These are phyloP conservation scores for Leptarthrus brevirostris DNA, from an alignment of 2,888 invertebrate genomes.

Conservation along the genomic window DNA sequence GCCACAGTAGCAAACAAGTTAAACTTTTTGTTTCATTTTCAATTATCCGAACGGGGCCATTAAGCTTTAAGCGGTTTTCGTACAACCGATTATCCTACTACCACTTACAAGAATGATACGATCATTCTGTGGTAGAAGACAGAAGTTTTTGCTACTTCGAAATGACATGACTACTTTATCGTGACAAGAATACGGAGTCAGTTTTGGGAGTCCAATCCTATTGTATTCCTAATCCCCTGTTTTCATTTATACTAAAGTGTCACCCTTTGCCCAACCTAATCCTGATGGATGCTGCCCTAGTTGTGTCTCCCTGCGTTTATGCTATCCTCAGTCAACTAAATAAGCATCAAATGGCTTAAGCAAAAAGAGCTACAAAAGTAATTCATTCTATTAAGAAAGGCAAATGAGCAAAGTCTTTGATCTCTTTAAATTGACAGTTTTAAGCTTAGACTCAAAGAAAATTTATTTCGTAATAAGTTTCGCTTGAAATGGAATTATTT, in stretches of 20 bases:
- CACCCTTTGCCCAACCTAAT: constrained; percentile 48
- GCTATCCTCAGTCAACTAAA: constrained; percentile 38
- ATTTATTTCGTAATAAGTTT: too few relatives aligned
- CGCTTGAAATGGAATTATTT: too few relatives aligned
- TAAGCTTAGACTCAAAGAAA: neutral
- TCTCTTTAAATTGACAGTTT: constrained; percentile 29
- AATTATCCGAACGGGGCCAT: constrained; percentile 8
- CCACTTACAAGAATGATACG: constrained; percentile 19
- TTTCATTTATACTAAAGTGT: constrained; percentile 50
- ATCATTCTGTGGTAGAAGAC: too few relatives aligned
- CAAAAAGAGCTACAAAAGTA: neutral
- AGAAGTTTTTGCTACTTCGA: constrained; percentile 15
- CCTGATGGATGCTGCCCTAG: constrained; percentile 47
- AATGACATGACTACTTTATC: constrained; percentile 18
- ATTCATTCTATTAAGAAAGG: constrained; percentile 36
- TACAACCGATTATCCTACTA: constrained; percentile 11
- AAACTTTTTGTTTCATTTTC: constrained; percentile 5
- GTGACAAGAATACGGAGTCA: constrained; percentile 7
- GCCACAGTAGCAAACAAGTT: constrained; percentile 11
- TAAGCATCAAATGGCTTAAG: constrained; percentile 41
- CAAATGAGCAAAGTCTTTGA: constrained; percentile 28
- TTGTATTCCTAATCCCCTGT: constrained; percentile 45
- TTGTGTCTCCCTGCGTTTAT: constrained; percentile 42
- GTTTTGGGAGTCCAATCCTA: constrained; percentile 34
- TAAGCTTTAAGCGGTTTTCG: constrained; percentile 4